These are phyloP conservation scores for Mesitornis unicolor DNA, from an alignment of 2,113 vertebrate genomes.

Conservation along the genomic window DNA sequence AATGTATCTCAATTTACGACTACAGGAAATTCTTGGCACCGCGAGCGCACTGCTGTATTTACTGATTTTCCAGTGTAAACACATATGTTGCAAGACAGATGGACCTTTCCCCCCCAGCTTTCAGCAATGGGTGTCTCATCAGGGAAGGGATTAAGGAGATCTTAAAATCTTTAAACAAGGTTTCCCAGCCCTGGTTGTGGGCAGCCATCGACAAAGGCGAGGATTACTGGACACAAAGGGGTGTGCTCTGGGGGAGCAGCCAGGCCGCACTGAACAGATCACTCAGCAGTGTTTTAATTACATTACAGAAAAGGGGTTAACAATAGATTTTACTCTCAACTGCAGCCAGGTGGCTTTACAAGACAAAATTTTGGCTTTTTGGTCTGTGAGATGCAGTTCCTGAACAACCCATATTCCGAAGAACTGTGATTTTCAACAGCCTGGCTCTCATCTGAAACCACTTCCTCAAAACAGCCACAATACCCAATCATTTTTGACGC, in stretches of 20 bases:
- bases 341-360: constrained; percentile 52
- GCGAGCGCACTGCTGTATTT: constrained; percentile 72
- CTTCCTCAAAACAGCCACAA: background rate
- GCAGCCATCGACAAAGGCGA: constrained; percentile 34
- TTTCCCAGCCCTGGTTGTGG: constrained; percentile 48
- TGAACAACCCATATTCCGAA: background rate
- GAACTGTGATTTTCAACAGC: background rate
- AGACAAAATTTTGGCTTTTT: background rate
- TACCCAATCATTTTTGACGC: background rate
- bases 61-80: constrained; percentile 75
- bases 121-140: constrained; percentile 77
- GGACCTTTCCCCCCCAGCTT: constrained; percentile 80
- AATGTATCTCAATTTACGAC: constrained; percentile 67
- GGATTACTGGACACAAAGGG: constrained; percentile 36
- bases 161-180: constrained; percentile 76
- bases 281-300: constrained; percentile 47
- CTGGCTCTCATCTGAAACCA: background rate
- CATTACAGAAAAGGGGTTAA: constrained; percentile 38
- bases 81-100: constrained; percentile 82
- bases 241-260: background rate
- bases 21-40: constrained; percentile 72
- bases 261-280: background rate
- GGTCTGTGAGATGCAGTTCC: background rate
- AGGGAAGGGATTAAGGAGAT: constrained; percentile 77
- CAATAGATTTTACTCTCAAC: constrained; percentile 7